Conservation (phyloP, 2,113 vertebrate genomes). For the Blennius ocellaris region DNA sequence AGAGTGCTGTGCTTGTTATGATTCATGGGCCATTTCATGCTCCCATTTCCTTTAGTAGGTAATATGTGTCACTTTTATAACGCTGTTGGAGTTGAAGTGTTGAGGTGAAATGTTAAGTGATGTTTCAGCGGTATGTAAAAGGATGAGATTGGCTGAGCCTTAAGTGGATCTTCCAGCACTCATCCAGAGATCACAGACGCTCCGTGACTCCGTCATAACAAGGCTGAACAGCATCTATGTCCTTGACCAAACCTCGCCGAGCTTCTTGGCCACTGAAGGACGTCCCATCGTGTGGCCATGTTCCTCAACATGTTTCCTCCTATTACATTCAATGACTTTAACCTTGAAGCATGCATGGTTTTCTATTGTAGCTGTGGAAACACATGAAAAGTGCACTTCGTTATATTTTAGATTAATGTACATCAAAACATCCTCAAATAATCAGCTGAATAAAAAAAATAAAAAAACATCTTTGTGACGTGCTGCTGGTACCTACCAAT, state of each 20-base stretch:
- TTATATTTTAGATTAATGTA: too few species aligned
- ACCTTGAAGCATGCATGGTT: too few species aligned
- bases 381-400: too few species aligned
- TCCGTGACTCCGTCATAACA: conserved; percentile 50
- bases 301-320: neutral
- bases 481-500: too few species aligned
- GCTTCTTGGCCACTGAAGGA: conserved; percentile 34
- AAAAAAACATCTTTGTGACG: too few species aligned
- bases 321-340: too few species aligned
- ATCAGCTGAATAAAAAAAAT: too few species aligned
- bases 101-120: conserved; percentile 78
- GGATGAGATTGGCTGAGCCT: conserved; percentile 67
- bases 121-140: conserved; percentile 73
- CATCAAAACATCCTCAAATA: too few species aligned
- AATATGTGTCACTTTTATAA: conserved; percentile 79
- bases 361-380: too few species aligned
- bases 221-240: conserved; percentile 29
- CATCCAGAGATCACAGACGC: conserved; percentile 52
- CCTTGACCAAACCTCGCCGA: conserved; percentile 49
- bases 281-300: neutral
- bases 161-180: conserved; percentile 66
- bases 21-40: conserved; percentile 74
- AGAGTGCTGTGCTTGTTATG: conserved; percentile 62
- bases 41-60: conserved; percentile 77
- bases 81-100: conserved; percentile 72